These are phyloP conservation scores for Eristalinus aeneus DNA, from an alignment of 2,888 invertebrate genomes.

Conservation along the genomic window DNA sequence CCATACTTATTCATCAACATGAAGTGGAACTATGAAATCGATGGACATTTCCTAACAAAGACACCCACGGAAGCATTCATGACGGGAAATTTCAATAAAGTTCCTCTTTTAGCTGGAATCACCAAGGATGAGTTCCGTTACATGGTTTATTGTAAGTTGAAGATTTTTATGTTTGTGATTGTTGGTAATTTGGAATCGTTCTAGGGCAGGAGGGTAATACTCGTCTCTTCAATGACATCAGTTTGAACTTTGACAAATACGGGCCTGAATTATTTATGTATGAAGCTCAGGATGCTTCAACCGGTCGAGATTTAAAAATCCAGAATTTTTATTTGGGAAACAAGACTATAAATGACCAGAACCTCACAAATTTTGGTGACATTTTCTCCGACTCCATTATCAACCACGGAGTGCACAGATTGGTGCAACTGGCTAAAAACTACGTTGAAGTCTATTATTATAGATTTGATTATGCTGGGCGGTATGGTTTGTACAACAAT, in stretches of 20 bases:
- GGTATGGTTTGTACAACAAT: constrained; percentile 81
- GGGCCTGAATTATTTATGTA: constrained; percentile 79
- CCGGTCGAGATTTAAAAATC: not conserved
- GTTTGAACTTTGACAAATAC: constrained; percentile 74
- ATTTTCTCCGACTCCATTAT: constrained; percentile 83
- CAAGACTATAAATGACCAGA: constrained; percentile 30
- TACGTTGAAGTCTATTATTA: constrained; percentile 83
- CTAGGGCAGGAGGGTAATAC: constrained; percentile 72
- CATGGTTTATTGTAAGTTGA: constrained; percentile 76
- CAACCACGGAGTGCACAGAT: constrained; percentile 83
- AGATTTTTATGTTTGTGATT: not conserved
- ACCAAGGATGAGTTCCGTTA: constrained; percentile 83
- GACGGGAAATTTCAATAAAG: constrained; percentile 82
- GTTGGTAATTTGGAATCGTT: not conserved
- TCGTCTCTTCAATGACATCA: constrained; percentile 74
- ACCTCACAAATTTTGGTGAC: constrained; percentile 75
- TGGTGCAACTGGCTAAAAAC: constrained; percentile 82
- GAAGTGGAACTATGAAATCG: constrained; percentile 82
- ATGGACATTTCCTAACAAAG: constrained; percentile 83
- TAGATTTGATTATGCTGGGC: constrained; percentile 83
- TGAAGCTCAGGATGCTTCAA: constrained; percentile 75
- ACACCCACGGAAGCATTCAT: constrained; percentile 82
- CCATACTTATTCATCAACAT: constrained; percentile 74
- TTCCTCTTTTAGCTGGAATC: constrained; percentile 84
- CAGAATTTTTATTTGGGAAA: constrained; percentile 72